A percentile compares a stretch with the other conserved stretches of the same genome.
Evolutionary conservation across 2,113 vertebrate species (phyloP).

Genomic region (Galbula dea): DNA sequence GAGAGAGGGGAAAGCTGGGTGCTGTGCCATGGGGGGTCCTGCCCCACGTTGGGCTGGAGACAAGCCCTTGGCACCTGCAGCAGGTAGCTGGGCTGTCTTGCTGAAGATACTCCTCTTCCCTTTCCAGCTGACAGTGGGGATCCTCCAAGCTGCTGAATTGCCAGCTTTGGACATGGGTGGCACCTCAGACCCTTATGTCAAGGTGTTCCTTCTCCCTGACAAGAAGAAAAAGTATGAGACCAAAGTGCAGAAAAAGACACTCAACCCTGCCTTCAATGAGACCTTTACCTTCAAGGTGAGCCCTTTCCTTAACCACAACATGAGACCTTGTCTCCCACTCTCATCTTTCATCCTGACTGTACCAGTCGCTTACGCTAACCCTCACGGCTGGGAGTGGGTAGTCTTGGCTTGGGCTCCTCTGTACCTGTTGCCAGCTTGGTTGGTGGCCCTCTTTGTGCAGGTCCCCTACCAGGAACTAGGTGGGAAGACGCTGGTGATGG

Average conservation of each 20-base stretch:
- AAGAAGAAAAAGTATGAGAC: slow-evolving; percentile 98
- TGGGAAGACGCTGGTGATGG: slow-evolving; percentile 94
- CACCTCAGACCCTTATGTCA: slow-evolving; percentile 96
- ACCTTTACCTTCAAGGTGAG: slow-evolving; percentile 94
- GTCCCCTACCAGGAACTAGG: slow-evolving; percentile 96
- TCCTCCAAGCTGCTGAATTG: slow-evolving; percentile 93
- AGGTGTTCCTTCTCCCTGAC: slow-evolving; percentile 94
- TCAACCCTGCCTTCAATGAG: slow-evolving; percentile 96
- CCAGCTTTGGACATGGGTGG: slow-evolving; percentile 94
- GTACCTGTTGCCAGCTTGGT: rapidly evolving
- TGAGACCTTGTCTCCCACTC: not conserved
- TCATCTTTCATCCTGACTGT: not conserved
- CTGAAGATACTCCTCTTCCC: not conserved
- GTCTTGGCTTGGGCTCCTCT: not conserved
- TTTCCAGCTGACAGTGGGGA: slow-evolving; percentile 91
- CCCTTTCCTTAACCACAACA: not conserved
- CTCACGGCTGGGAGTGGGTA: rapidly evolving
- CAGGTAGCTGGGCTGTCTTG: rapidly evolving
- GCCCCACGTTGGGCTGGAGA: not conserved
- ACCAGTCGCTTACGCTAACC: rapidly evolving
- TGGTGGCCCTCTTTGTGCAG: slow-evolving; percentile 60
- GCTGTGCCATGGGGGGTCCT: not conserved
- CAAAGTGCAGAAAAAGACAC: slow-evolving; percentile 96
- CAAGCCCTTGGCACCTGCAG: not conserved
- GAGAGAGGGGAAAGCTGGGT: not conserved